Percentiles rank a stretch among this genome's conserved stretches.
Conservation (phyloP, 2,888 invertebrate genomes). For the Lasioglossum zephyrum region DNA sequence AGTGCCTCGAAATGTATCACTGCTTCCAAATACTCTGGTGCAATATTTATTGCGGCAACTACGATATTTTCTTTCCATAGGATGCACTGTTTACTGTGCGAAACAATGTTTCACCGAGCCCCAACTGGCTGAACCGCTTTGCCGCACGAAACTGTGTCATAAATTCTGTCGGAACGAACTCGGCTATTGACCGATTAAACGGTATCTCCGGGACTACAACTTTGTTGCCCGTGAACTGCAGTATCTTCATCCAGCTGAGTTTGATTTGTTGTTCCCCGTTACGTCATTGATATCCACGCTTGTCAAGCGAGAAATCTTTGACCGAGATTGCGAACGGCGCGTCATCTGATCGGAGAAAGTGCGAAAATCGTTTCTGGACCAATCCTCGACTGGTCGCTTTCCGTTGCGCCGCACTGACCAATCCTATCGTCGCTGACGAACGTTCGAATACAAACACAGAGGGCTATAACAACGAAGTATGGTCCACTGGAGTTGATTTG, state of each 20-base stretch:
- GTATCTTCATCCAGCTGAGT: conserved; percentile 34
- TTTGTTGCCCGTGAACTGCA: conserved; percentile 15
- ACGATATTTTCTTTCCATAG: too few species aligned
- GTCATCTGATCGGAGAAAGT: conserved; percentile 71
- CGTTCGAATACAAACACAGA: neutral
- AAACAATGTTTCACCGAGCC: neutral
- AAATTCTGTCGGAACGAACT: conserved; percentile 51
- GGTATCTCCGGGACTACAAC: conserved; percentile 10
- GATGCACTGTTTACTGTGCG: too few species aligned
- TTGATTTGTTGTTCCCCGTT: conserved; percentile 51
- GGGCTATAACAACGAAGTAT: neutral
- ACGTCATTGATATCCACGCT: conserved; percentile 57
- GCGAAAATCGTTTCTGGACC: conserved; percentile 66
- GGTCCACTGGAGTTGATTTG: neutral
- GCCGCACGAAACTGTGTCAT: conserved; percentile 34
- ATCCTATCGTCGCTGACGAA: conserved; percentile 29
- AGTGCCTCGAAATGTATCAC: neutral
- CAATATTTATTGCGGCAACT: too few species aligned
- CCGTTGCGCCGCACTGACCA: conserved; percentile 31
- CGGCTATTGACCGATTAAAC: conserved; percentile 57
- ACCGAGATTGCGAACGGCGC: conserved; percentile 56
- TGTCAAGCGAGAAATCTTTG: conserved; percentile 51
- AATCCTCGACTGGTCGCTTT: conserved; percentile 41
- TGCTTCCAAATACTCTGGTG: neutral
- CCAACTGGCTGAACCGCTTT: conserved; percentile 7